These are phyloP conservation scores for Ramphastos sulfuratus DNA, from an alignment of 2,113 vertebrate genomes.

Conservation along the genomic window DNA sequence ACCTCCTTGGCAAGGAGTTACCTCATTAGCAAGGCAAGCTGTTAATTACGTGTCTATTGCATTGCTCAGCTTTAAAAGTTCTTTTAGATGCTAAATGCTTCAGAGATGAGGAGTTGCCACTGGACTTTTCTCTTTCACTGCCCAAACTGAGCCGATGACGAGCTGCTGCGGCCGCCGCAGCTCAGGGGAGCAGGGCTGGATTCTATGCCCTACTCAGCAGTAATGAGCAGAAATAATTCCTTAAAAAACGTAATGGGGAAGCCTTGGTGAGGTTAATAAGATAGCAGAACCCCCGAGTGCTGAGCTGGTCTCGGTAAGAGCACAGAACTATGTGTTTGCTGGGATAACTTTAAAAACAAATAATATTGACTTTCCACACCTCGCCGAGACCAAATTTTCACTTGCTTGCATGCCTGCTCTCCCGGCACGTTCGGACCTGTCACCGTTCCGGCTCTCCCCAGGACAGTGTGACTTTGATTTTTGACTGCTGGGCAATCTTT, in stretches of 20 bases:
- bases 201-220: background rate
- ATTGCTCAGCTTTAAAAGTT: conserved; percentile 30
- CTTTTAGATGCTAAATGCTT: conserved; percentile 1
- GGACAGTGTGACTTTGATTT: conserved; percentile 75
- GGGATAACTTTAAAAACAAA: conserved; percentile 72
- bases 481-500: conserved; percentile 85
- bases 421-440: conserved; percentile 74
- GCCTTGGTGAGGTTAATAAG: conserved; percentile 55
- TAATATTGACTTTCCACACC: conserved; percentile 75
- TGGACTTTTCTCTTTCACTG: background rate
- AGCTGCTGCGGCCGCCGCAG: background rate
- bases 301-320: conserved; percentile 14
- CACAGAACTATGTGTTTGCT: conserved; percentile 61
- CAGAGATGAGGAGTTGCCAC: background rate
- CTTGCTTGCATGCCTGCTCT: conserved; percentile 72
- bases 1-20: conserved; percentile 55
- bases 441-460: conserved; percentile 64
- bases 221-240: conserved; percentile 46
- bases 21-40: conserved; percentile 54
- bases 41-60: conserved; percentile 51
- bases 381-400: conserved; percentile 79
- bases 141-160: background rate
- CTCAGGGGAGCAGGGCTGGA: too few relatives aligned
- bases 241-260: background rate
- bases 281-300: background rate